Percentiles rank a stretch among this genome's conserved stretches.
phyloP scores from a whole-genome alignment of 2,113 vertebrate genomes.

The Sinosuthora webbiana region DNA sequence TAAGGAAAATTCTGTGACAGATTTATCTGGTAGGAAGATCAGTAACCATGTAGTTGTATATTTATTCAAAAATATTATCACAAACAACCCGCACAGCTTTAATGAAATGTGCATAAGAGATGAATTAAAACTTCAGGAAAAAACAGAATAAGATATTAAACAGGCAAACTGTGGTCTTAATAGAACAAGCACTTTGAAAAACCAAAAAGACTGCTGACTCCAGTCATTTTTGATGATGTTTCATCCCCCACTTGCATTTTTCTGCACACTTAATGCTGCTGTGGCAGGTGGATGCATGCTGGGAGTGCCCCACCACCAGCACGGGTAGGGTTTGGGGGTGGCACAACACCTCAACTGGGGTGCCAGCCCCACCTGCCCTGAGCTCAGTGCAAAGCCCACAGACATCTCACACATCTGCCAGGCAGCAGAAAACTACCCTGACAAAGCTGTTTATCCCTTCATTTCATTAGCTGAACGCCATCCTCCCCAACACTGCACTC shows the following conservation, averaged over 20 bases:
- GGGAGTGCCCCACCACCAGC: background rate
- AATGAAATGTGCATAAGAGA: background rate
- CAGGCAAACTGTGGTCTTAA: background rate
- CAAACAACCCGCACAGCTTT: background rate
- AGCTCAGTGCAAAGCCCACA: background rate
- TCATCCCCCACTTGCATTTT: background rate
- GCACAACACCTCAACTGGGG: background rate
- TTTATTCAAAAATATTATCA: background rate
- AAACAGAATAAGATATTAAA: background rate
- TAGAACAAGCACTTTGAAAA: background rate
- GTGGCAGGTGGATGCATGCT: background rate
- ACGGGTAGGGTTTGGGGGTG: background rate
- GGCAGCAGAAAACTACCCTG: background rate
- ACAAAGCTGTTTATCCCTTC: background rate
- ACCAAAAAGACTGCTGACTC: background rate
- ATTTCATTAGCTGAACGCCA: background rate
- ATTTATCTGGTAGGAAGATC: background rate
- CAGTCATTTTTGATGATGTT: background rate
- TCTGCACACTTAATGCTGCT: background rate
- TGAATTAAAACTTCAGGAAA: background rate
- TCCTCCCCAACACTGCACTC: background rate
- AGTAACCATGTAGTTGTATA: background rate
- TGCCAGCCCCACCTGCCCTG: fast-evolving
- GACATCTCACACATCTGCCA: background rate
- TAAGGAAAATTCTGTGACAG: background rate